These are phyloP conservation scores for Orius insidiosus DNA, from an alignment of 1,140 invertebrate genomes.

Conservation along the genomic window DNA sequence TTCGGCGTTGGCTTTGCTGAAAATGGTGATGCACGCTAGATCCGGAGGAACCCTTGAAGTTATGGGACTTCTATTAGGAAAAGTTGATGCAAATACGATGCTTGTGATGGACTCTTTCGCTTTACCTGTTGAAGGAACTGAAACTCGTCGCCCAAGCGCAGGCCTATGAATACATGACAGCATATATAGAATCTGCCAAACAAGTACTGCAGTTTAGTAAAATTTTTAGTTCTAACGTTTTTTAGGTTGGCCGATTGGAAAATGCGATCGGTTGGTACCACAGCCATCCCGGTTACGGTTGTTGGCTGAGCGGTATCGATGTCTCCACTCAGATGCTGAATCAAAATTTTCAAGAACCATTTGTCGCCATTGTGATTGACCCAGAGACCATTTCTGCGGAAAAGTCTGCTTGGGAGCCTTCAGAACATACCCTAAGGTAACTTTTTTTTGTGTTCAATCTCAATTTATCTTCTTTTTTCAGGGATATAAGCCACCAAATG, in stretches of 20 bases:
- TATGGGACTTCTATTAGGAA: constrained; percentile 94
- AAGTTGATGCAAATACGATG: constrained; percentile 77
- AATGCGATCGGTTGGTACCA: constrained; percentile 99
- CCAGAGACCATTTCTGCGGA: constrained; percentile 98
- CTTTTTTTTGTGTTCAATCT: background rate
- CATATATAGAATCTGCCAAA: constrained; percentile 93
- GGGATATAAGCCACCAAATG: constrained; percentile 96
- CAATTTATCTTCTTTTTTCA: constrained; percentile 25
- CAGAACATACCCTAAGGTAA: constrained; percentile 93
- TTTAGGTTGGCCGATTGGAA: constrained; percentile 69
- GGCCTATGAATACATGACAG: constrained; percentile 99
- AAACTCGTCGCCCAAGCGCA: constrained; percentile 95
- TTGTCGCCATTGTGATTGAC: constrained; percentile 99
- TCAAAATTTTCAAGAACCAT: constrained; percentile 98
- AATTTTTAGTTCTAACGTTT: constrained; percentile 2
- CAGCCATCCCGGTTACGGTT: constrained; percentile 98
- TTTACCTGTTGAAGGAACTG: constrained; percentile 92
- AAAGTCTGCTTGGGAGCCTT: constrained; percentile 98
- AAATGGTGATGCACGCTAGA: constrained; percentile 99
- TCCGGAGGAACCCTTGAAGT: constrained; percentile 94
- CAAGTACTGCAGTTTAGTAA: constrained; percentile 36
- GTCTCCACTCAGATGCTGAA: constrained; percentile 98
- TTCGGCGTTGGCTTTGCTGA: constrained; percentile 87
- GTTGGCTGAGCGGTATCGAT: constrained; percentile 98
- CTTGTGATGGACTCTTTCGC: constrained; percentile 95